Conservation (phyloP, 2,888 invertebrate genomes). For the Hypena proboscidalis region DNA sequence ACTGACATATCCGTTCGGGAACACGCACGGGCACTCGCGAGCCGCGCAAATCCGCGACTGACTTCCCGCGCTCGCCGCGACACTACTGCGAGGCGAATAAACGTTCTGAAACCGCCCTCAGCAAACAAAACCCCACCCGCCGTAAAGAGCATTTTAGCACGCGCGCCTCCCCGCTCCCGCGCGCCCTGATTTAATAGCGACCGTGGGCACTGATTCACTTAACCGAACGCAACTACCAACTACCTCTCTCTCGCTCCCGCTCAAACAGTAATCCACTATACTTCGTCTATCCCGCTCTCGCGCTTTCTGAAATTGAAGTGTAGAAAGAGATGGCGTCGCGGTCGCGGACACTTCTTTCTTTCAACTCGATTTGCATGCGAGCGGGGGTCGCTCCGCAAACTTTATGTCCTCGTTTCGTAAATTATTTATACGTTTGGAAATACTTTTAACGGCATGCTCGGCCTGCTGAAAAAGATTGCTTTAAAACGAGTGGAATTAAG, state of each 20-base stretch:
- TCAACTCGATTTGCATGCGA: constrained; percentile 84
- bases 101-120: constrained; percentile 81
- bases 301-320: constrained; percentile 43
- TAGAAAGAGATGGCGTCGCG: constrained; percentile 70
- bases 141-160: constrained; percentile 82
- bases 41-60: constrained; percentile 63
- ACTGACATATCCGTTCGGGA: constrained; percentile 61
- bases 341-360: constrained; percentile 78
- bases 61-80: constrained; percentile 43
- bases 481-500: constrained; percentile 74
- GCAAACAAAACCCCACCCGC: constrained; percentile 84
- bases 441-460: constrained; percentile 80
- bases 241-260: constrained; percentile 70
- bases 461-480: constrained; percentile 76
- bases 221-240: constrained; percentile 80
- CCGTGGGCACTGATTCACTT: constrained; percentile 85
- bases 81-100: constrained; percentile 66
- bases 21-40: constrained; percentile 62
- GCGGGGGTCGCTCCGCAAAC: constrained; percentile 80
- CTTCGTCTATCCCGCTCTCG: constrained; percentile 49
- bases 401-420: constrained; percentile 84
- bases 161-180: constrained; percentile 75
- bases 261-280: constrained; percentile 46
- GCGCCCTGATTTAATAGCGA: constrained; percentile 84
- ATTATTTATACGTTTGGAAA: constrained; percentile 84